Percentiles rank a stretch among this genome's conserved stretches.
Conservation (phyloP, 2,888 invertebrate genomes). For the Capitulum mitella region DNA sequence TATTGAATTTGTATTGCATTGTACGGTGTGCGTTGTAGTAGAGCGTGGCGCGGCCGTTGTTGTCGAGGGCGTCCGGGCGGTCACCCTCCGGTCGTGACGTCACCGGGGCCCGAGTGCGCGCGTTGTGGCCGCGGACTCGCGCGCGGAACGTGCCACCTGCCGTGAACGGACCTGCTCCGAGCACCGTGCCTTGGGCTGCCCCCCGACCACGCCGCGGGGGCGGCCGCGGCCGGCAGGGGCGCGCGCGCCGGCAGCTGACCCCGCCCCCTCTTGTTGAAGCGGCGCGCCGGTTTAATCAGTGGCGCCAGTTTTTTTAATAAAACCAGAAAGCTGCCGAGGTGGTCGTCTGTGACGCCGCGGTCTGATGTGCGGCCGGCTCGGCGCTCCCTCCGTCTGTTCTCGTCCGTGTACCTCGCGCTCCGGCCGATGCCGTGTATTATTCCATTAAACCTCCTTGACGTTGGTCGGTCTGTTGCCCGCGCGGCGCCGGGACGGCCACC, state of each 20-base stretch:
- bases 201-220: no score
- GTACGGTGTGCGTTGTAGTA: not conserved
- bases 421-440: not conserved
- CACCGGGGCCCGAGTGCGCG: not conserved
- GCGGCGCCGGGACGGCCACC: no score
- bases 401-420: not conserved
- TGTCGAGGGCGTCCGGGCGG: not conserved
- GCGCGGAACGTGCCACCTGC: not conserved
- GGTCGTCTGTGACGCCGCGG: not conserved
- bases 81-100: not conserved
- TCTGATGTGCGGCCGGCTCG: not conserved
- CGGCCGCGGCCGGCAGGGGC: not conserved
- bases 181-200: not conserved
- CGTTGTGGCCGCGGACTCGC: not conserved
- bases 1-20: constrained; percentile 18
- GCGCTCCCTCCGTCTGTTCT: not conserved
- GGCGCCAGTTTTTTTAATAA: constrained; percentile 2
- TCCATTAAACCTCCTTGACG: constrained; percentile 13
- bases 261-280: not conserved
- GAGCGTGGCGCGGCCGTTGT: not conserved
- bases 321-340: not conserved
- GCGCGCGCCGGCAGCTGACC: not conserved
- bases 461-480: not conserved
- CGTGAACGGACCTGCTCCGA: not conserved
- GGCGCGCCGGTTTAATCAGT: not conserved